Evolutionary conservation across 1,140 invertebrate genomes (phyloP), one percentile per base, ranked within the genome.

Genomic region (Adelges cooleyi): DNA sequence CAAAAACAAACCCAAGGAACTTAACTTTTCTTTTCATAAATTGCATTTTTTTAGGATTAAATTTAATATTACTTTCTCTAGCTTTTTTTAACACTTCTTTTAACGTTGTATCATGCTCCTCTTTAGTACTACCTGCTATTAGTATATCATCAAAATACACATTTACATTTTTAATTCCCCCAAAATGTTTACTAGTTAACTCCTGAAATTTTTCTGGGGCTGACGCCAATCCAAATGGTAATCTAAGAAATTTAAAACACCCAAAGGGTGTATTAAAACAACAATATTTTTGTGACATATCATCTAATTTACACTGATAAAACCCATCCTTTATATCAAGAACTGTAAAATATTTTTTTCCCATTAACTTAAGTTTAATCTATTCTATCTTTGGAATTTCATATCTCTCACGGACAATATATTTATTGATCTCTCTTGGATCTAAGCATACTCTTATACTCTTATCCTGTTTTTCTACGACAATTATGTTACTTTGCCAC

Each of bases 141-240:
- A 76, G 23, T 5, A 77, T 68, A 70, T 77, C 75, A 68, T 77
- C 75, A 23, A 72, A 68, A 40, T 72, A 71, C 1, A 72, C 50
- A 49, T 70, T 67, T 13, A 74, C 68, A 38, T 72, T 72, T 51
- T 70, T 38, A n/a, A 75, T 71, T 38, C 66, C 69, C 6, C 67
- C 66, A 68, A 75, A 74, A 33, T 33, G 13, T 51, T 59, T 44
- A 42, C 1, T n/a, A n/a, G n/a, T 44, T 13, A 42, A 46, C 2
- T 27, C 8, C 17, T 70, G 70, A 67, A 75, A 56, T 65, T 25
- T 20, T 69, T 25, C 23, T 1, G 54, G 23, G 1, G 36, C 22
- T 25, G 20, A 44, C 1, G n/a, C 1, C 11, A 42, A 27, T 1
- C 46, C 46, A 49, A 25, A 44, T 15, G 36, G 23, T 44, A 27